A percentile compares a stretch with the other conserved stretches of the same genome.
Evolutionary conservation across 2,888 invertebrate genomes (phyloP).

Genomic region (Crocallis elinguaria): DNA sequence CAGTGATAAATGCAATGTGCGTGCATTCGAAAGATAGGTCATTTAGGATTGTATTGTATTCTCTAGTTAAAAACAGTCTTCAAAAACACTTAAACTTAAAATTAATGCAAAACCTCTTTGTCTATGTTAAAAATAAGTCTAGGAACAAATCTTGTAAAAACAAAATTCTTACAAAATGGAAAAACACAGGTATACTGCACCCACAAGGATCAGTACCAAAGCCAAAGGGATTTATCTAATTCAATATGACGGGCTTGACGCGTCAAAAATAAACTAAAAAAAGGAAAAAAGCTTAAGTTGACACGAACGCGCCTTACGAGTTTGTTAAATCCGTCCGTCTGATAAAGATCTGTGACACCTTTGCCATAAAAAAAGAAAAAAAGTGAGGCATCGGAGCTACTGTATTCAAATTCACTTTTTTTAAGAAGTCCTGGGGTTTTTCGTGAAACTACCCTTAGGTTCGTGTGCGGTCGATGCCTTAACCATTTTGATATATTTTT

Average conservation of each 20-base stretch:
- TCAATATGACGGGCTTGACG: conserved; percentile 79
- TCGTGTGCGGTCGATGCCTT: conserved; percentile 67
- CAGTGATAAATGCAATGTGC: conserved; percentile 65
- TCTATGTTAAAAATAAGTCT: conserved; percentile 1
- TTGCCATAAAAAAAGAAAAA: conserved; percentile 55
- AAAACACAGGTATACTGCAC: conserved; percentile 51
- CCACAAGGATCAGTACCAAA: conserved; percentile 67
- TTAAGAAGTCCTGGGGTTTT: conserved; percentile 63
- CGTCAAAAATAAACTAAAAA: conserved; percentile 56
- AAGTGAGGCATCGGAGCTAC: conserved; percentile 70
- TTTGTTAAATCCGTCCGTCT: conserved; percentile 77
- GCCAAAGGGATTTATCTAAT: conserved; percentile 79
- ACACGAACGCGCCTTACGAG: conserved; percentile 74
- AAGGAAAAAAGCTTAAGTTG: conserved; percentile 65
- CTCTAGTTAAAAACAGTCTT: neutral
- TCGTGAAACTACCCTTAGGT: conserved; percentile 64
- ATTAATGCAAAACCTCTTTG: neutral
- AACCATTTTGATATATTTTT: conserved; percentile 44
- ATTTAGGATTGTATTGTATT: too few species aligned
- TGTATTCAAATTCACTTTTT: conserved; percentile 80
- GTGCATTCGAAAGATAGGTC: conserved; percentile 9
- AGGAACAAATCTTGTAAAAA: conserved; percentile 9
- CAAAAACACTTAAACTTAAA: too few species aligned
- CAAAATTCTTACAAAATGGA: conserved; percentile 20
- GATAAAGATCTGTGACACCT: conserved; percentile 83